Percentiles rank a stretch among this genome's conserved stretches.
Conservation (phyloP, 30 jellyfish, hydroid and myxozoan species). For the Mastigias papua region DNA sequence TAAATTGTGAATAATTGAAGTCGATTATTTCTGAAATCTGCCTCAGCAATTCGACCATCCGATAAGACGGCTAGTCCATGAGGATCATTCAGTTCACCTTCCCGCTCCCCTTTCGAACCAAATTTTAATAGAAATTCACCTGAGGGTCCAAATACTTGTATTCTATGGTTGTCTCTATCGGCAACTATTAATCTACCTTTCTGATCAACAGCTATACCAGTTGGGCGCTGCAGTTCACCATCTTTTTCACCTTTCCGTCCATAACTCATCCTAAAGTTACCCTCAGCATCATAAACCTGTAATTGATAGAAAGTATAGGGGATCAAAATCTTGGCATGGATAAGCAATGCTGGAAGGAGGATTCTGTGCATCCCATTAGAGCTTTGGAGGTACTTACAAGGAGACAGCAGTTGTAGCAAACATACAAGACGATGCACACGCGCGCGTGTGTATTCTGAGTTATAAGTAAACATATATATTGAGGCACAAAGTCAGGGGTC, state of each 20-base stretch:
- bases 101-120: conserved; percentile 93
- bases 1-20: conserved; percentile 55
- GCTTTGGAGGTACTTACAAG: too few species aligned
- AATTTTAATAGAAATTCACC: conserved; percentile 84
- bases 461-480: too few species aligned
- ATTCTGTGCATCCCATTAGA: too few species aligned
- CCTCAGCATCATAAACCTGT: conserved; percentile 92
- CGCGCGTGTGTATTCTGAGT: too few species aligned
- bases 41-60: conserved; percentile 95
- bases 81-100: conserved; percentile 93
- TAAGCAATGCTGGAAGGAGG: too few species aligned
- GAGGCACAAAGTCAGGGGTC: too few species aligned
- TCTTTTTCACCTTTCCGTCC: conserved; percentile 96
- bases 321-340: too few species aligned
- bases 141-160: conserved; percentile 78
- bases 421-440: too few species aligned
- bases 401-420: too few species aligned
- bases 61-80: conserved; percentile 95
- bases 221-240: conserved; percentile 95
- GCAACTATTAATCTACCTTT: conserved; percentile 92
- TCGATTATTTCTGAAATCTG: conserved; percentile 93
- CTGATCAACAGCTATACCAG: conserved; percentile 97
- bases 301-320: not conserved
- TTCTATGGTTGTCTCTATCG: conserved; percentile 97
- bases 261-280: conserved; percentile 76